Percentiles rank a stretch among this genome's conserved stretches.
Conservation (phyloP, 2,113 vertebrate genomes). For the Lampris incognitus region DNA sequence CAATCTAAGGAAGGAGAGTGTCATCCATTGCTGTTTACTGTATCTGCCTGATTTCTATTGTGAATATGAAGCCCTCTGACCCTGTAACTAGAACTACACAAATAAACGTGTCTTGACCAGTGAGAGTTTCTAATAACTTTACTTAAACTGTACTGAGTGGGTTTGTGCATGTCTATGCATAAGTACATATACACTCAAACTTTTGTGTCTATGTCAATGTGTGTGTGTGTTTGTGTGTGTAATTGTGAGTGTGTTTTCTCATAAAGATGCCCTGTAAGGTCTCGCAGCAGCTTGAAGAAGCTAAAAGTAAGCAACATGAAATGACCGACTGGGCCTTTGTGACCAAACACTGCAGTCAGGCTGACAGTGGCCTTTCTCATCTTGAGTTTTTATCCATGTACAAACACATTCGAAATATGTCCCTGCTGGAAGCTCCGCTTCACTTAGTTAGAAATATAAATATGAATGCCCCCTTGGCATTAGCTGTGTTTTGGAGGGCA, state of each 20-base stretch:
- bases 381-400: neutral
- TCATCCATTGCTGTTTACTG: too few species aligned
- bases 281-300: neutral
- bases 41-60: too few species aligned
- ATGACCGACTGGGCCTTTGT: neutral
- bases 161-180: neutral
- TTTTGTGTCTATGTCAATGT: neutral
- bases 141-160: too few species aligned
- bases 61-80: too few species aligned
- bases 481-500: constrained; percentile 47
- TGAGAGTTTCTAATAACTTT: too few species aligned
- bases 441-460: constrained; percentile 12
- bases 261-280: neutral
- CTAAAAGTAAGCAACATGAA: neutral
- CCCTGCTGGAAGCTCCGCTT: neutral
- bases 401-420: constrained; percentile 6
- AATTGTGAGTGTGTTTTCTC: neutral
- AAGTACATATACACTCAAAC: neutral
- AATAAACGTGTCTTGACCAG: too few species aligned
- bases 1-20: neutral
- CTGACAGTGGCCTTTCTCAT: neutral
- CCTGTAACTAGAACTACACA: too few species aligned
- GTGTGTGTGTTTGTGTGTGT: neutral
- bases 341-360: neutral
- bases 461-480: constrained; percentile 22